Base-by-base conservation (phyloP, 2,113 vertebrate genomes). In the Syngnathus scovelli region DNA sequence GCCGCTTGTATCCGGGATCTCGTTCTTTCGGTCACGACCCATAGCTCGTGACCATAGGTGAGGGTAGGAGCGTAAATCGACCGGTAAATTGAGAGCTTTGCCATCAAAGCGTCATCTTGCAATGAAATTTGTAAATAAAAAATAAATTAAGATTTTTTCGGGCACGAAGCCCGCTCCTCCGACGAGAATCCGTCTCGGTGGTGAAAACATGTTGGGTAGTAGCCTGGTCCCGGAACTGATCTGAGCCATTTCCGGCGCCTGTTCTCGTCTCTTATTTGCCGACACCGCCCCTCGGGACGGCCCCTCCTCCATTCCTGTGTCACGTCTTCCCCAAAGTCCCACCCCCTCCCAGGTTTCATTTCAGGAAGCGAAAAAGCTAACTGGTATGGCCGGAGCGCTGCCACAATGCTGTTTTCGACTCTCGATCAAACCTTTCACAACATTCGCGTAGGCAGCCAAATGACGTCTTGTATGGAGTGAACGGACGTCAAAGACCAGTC, bases 281-380 rank as follows among this genome's bases (percentile, higher is more conserved):
- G 18, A 18, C 4, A 0, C 18, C 0, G 11, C 2, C 16, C 56
- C 61, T 7, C 6, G 56, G 6, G 19, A 0, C 39, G 18, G 27
- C 76, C 77, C 80, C 83, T 85, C 85, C 83, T 86, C 78, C 83
- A 81, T 77, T 80, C 58, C 23, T 8, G 67, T 75, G 73, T 71
- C 38, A 72, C 43, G 64, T 71, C 49, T 56, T 71, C 76, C 78
- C 69, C 70, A 61, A 78, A 83, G 82, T 83, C 83, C 87, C 78
- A 37, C 85, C 86, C 83, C 82, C 13, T 55, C 84, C 65, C 64
- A 3, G 52, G 36, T 58, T 70, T 80, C 78, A 85, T 70, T 85
- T 77, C 86, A 90, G 88, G 88, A 90, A 90, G 88, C 60, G 7
- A 62, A 62, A 46, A 48, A 48, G n/a, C 60, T 23, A 80, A 76